phyloP scores from a whole-genome alignment of 1,140 invertebrate species.

The Vanessa atalanta region DNA sequence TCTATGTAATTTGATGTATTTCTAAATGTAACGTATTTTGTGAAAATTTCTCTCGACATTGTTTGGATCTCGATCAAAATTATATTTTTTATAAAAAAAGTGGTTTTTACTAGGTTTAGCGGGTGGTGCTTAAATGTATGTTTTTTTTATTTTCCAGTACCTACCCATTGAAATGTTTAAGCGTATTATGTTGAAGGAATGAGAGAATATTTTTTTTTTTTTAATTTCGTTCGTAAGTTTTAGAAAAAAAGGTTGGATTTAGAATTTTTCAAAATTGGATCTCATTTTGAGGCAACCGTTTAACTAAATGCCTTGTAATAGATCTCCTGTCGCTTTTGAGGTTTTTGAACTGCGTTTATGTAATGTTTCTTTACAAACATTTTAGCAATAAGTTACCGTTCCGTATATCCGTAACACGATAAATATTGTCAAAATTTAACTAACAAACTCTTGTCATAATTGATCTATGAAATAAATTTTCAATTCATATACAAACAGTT shows the following conservation, averaged over 20 bases:
- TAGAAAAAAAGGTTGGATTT: conserved; percentile 41
- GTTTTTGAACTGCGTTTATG: conserved; percentile 52
- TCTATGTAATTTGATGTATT: conserved; percentile 49
- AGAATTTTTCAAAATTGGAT: conserved; percentile 75
- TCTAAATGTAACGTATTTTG: conserved; percentile 57
- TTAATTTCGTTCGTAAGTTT: conserved; percentile 43
- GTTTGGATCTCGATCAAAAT: conserved; percentile 73
- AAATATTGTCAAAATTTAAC: conserved; percentile 65
- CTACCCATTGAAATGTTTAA: conserved; percentile 61
- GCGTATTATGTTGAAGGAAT: conserved; percentile 50
- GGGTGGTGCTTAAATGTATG: conserved; percentile 73
- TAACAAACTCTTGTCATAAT: conserved; percentile 67
- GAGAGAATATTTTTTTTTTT: conserved; percentile 46
- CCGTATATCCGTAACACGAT: conserved; percentile 46
- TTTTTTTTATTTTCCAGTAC: conserved; percentile 45
- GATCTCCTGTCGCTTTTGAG: conserved; percentile 67
- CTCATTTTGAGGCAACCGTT: conserved; percentile 66
- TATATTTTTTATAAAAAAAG: conserved; percentile 52
- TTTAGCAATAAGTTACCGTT: conserved; percentile 57
- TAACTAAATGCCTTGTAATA: conserved; percentile 58
- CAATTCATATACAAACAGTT: conserved; percentile 51
- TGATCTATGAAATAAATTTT: conserved; percentile 69
- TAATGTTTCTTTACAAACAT: conserved; percentile 64
- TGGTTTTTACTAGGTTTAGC: conserved; percentile 52
- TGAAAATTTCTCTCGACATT: conserved; percentile 56